Evolutionary conservation across 2,113 vertebrate genomes (phyloP).

Genomic region (Heterotis niloticus): DNA sequence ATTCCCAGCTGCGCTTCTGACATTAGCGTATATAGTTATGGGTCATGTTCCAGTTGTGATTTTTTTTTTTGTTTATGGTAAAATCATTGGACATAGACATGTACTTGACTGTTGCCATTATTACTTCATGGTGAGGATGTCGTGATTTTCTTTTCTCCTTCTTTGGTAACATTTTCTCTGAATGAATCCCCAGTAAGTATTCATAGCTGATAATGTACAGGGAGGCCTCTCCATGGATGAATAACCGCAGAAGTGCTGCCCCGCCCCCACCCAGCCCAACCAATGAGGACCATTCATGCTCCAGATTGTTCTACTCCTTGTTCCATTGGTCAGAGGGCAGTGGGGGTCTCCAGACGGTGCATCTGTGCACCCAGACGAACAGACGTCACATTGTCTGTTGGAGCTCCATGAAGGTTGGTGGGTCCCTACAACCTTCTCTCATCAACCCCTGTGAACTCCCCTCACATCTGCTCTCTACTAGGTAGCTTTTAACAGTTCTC

Average conservation of each 20-base stretch:
- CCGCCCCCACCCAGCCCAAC: background rate
- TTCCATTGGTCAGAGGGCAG: conserved; percentile 18
- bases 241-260: background rate
- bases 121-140: background rate
- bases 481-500: too few relatives aligned
- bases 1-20: too few relatives aligned
- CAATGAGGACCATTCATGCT: conserved; percentile 12
- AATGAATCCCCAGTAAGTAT: background rate
- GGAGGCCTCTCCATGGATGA: conserved; percentile 3
- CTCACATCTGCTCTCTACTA: background rate
- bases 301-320: background rate
- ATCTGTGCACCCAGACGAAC: conserved; percentile 13
- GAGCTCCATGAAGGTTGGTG: conserved; percentile 2
- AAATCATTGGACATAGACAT: too few relatives aligned
- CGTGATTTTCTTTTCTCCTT: background rate
- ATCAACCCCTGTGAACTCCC: background rate
- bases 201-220: background rate
- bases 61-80: too few relatives aligned
- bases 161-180: background rate
- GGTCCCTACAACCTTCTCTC: conserved; percentile 8
- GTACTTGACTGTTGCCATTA: background rate
- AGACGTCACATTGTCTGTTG: conserved; percentile 21
- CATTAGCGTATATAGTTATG: too few relatives aligned
- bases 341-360: background rate
- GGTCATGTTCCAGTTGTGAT: too few relatives aligned